phyloP scores from a whole-genome alignment of 2,888 invertebrate species.

The Spilarctia lutea region DNA sequence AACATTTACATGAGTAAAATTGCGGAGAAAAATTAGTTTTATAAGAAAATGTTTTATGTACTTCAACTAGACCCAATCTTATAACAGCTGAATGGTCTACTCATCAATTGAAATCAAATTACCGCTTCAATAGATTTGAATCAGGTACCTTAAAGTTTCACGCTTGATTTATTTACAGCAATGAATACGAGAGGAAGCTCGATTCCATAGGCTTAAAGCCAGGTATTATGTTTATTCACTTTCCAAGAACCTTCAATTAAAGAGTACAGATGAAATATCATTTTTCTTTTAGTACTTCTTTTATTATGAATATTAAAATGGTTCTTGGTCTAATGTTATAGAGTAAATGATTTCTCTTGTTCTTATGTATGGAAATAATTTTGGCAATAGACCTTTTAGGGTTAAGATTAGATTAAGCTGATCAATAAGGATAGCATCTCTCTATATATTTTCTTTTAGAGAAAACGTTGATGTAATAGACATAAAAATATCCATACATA shows the following conservation, averaged over 20 bases:
- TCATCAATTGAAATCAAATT: conserved; percentile 37
- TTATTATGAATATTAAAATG: not conserved
- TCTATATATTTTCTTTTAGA: too few species aligned
- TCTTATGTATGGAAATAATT: too few species aligned
- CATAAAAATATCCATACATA: too few species aligned
- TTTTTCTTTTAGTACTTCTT: not conserved
- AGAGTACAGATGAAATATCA: not conserved
- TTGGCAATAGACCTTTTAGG: too few species aligned
- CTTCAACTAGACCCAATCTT: conserved; percentile 17
- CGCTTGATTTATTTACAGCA: conserved; percentile 7
- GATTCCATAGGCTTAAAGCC: not conserved
- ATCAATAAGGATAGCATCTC: too few species aligned
- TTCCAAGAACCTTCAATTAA: not conserved
- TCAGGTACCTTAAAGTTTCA: conserved; percentile 14
- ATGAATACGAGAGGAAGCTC: conserved; percentile 5
- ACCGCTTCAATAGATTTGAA: conserved; percentile 27
- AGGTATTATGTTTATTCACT: not conserved
- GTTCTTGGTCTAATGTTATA: not conserved
- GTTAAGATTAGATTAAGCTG: too few species aligned
- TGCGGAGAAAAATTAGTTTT: not conserved
- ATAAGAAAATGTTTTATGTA: conserved; percentile 33
- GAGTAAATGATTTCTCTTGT: too few species aligned
- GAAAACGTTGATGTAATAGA: too few species aligned
- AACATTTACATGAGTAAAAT: not conserved
- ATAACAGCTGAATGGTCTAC: conserved; percentile 27